phyloP scores from a whole-genome alignment of 2,797 vertebrate genomes.

The Gymnoscopelus braueri region DNA sequence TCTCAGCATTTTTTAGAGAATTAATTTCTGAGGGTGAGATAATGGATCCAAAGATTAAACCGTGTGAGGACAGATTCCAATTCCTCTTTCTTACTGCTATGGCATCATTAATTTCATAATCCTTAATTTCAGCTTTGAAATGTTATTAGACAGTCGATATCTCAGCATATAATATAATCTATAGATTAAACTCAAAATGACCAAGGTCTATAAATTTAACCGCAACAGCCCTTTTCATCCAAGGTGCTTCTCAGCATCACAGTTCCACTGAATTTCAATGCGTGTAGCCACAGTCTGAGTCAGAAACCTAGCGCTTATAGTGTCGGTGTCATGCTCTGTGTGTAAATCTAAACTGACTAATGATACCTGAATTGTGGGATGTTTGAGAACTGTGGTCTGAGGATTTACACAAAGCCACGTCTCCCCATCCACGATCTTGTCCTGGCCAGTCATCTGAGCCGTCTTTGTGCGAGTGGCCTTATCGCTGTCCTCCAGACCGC shows the following conservation, averaged over 20 bases:
- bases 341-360: not conserved
- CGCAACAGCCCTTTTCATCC: not conserved
- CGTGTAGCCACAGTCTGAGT: not conserved
- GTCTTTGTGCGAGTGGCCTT: conserved; percentile 47
- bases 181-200: no score
- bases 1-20: conserved; percentile 21
- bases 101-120: not conserved
- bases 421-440: conserved; percentile 35
- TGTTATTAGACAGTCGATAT: no score
- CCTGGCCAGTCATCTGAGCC: conserved; percentile 44
- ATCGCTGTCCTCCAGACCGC: conserved; percentile 69
- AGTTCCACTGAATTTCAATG: not conserved
- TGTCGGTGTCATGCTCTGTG: no score
- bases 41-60: not conserved
- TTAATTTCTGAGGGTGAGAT: not conserved
- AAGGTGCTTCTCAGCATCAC: not conserved
- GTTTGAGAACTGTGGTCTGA: not conserved
- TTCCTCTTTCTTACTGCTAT: not conserved
- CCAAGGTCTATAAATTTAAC: no score
- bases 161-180: no score
- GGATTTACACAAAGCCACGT: conserved; percentile 23
- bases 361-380: not conserved
- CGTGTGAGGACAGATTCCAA: not conserved
- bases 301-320: not conserved
- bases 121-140: not conserved